These are phyloP conservation scores for Lepidotrigona ventralis DNA, from an alignment of 1,140 invertebrate species.

Conservation along the genomic window DNA sequence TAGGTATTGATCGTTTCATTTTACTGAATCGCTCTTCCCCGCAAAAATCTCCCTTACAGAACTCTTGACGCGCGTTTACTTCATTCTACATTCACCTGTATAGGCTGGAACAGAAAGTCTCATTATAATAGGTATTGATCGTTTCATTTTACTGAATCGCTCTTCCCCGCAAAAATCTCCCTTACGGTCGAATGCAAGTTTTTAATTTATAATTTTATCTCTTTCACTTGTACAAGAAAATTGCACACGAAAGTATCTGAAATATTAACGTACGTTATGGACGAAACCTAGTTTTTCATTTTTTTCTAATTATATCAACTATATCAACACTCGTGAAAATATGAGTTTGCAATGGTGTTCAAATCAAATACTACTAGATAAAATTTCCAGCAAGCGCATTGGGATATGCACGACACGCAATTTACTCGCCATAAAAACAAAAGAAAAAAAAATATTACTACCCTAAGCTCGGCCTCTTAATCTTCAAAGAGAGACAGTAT, in stretches of 20 bases:
- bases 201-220: neutral
- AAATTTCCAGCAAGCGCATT: too few relatives aligned
- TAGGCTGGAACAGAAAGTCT: conserved; percentile 28
- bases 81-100: neutral
- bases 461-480: neutral
- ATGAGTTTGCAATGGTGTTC: too few relatives aligned
- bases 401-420: too few relatives aligned
- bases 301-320: too few relatives aligned
- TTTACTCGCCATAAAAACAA: too few relatives aligned
- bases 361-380: too few relatives aligned
- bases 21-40: conserved; percentile 2
- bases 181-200: neutral
- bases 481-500: neutral
- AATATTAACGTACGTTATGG: too few relatives aligned
- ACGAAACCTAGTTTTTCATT: too few relatives aligned
- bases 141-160: conserved; percentile 29
- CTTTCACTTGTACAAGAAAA: neutral
- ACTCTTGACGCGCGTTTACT: too few relatives aligned
- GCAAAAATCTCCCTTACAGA: conserved; percentile 9
- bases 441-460: too few relatives aligned
- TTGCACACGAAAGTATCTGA: too few relatives aligned
- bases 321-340: too few relatives aligned
- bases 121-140: conserved; percentile 42
- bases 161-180: conserved; percentile 5
- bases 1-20: conserved; percentile 44